Evolutionary conservation across 2,797 vertebrate genomes (phyloP), one percentile per base, ranked within the genome.

Genomic region (Lutjanus campechanus): DNA sequence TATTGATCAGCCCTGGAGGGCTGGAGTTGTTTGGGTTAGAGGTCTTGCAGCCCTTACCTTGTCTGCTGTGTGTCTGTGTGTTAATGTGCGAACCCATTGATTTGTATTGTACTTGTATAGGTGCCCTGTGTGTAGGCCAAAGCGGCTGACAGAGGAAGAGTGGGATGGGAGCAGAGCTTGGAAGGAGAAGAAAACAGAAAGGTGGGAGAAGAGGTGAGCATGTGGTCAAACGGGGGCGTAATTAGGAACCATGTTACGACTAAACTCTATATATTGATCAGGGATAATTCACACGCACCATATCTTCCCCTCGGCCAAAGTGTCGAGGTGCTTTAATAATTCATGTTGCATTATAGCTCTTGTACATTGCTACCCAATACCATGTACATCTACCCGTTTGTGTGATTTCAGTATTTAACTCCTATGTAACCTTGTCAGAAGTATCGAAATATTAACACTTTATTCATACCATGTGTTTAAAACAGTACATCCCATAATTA

Each of bases 1-100:
- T 93, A 95, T 95, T 92, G 94, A 95, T 93, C 89, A 89, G 85
- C 74, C 74, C 89, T 87, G 86, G 69, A 88, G 88, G 88, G 87
- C 71, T 69, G 51, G 82, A 86, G 85, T 83, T 89, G 82, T 83
- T 84, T 71, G 76, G 93, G 92, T 93, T 86, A 93, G 82, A 93
- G 90, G 89, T 94, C 85, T 61, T 22, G 58, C 53, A 82, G 84
- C 68, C 69, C 70, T 81, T 85, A 82, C 90, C 89, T 90, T 88
- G 77, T 89, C 88, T 89, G 76, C 81, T 84, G 70, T 78, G 60
- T 56, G 72, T 86, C 79, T 78, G 68, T 68, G 87, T 88, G 85
- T 89, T 88, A 83, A 84, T 85, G 82, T 79, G 89, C 80, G 69
- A 86, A 87, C 77, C 73, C 77, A 93, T 92, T 91, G 93, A 94